phyloP scores from a whole-genome alignment of 2,888 invertebrate species.

The Eupeodes latifasciatus region DNA sequence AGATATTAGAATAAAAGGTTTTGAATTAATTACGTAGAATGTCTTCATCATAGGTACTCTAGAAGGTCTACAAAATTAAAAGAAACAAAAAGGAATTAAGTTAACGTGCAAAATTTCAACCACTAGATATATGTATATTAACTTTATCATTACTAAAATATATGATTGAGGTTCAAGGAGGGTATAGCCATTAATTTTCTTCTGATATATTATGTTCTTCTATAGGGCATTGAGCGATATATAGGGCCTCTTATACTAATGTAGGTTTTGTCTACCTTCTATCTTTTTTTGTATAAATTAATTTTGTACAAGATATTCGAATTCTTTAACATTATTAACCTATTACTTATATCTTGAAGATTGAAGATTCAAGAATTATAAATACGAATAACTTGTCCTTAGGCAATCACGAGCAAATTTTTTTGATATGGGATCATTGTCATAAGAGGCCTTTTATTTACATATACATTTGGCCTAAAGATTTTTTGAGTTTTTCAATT shows the following conservation, averaged over 20 bases:
- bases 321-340: too few relatives aligned
- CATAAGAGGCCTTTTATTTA: too few relatives aligned
- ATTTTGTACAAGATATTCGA: neutral
- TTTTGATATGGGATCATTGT: too few relatives aligned
- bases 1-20: neutral
- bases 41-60: neutral
- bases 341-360: too few relatives aligned
- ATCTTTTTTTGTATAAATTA: neutral
- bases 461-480: too few relatives aligned
- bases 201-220: conserved; percentile 1
- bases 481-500: too few relatives aligned
- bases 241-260: neutral
- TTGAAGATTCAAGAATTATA: too few relatives aligned
- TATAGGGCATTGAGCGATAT: neutral
- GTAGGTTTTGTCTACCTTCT: neutral
- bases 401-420: too few relatives aligned
- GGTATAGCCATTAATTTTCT: conserved; percentile 31
- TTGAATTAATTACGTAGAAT: neutral
- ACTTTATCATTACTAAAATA: conserved; percentile 1
- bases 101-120: conserved; percentile 6
- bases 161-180: conserved; percentile 19
- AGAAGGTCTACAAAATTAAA: neutral
- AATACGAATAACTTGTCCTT: too few relatives aligned
- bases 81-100: neutral
- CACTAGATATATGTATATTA: neutral